Evolutionary conservation across 2,888 invertebrate species (phyloP).

Genomic region (Imbricaverruca yamaguchii): DNA sequence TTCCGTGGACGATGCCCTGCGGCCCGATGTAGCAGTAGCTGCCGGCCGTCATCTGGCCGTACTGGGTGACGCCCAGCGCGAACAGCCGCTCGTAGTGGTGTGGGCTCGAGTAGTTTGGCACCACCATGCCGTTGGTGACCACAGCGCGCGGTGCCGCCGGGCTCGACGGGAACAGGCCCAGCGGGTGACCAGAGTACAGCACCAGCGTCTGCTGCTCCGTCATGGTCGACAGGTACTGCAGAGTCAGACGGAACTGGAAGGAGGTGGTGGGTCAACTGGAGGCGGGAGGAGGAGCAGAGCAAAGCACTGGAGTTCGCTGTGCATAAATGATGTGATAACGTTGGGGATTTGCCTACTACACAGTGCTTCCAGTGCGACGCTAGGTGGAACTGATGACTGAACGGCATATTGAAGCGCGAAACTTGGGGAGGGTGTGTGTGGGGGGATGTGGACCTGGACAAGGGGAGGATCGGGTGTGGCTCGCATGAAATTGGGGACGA

Average conservation of each 20-base stretch:
- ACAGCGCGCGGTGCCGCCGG: constrained; percentile 50
- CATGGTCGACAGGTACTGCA: constrained; percentile 51
- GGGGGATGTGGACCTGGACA: no score
- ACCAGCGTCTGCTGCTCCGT: constrained; percentile 50
- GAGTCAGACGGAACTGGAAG: constrained; percentile 49
- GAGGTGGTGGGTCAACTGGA: constrained; percentile 20
- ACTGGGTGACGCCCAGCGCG: constrained; percentile 51
- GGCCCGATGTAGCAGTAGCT: constrained; percentile 57
- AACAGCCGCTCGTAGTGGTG: constrained; percentile 52
- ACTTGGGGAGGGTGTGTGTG: no score
- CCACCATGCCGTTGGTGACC: constrained; percentile 57
- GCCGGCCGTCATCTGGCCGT: constrained; percentile 58
- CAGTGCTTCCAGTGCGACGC: no score
- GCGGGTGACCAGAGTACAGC: constrained; percentile 54
- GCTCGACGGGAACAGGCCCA: constrained; percentile 47
- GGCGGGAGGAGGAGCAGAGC: no score
- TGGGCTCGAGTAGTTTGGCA: constrained; percentile 52
- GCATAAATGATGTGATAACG: no score
- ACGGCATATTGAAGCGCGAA: no score
- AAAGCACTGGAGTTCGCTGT: no score
- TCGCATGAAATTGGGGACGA: no score
- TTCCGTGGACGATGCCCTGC: constrained; percentile 58
- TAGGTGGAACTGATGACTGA: no score
- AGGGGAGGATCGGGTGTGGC: no score
- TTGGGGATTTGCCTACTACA: no score